phyloP scores from a whole-genome alignment of 2,797 vertebrate genomes.

The Fistularia tabacaria region DNA sequence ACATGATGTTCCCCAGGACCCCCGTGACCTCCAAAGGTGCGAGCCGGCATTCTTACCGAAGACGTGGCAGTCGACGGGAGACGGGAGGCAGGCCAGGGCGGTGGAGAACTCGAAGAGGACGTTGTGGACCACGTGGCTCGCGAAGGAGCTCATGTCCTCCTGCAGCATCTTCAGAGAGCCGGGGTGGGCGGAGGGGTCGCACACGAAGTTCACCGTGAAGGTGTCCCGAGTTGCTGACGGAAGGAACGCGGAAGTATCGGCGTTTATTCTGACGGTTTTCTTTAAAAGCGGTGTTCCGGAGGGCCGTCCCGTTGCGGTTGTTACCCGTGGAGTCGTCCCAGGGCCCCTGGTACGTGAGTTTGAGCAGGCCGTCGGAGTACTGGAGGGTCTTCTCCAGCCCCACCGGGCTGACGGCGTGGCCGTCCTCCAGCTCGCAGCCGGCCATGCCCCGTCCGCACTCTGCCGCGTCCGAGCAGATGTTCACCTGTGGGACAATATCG shows the following conservation, averaged over 20 bases:
- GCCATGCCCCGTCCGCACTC: constrained; percentile 70
- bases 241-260: neutral
- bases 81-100: constrained; percentile 83
- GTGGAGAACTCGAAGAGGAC: constrained; percentile 89
- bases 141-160: constrained; percentile 75
- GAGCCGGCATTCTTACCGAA: constrained; percentile 68
- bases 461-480: constrained; percentile 78
- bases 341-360: constrained; percentile 82
- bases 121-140: constrained; percentile 62
- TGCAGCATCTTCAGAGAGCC: constrained; percentile 73
- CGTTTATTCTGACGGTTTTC: no score
- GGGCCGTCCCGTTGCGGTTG: no score
- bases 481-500: constrained; percentile 70
- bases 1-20: no score
- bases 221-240: constrained; percentile 73
- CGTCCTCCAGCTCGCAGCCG: constrained; percentile 80
- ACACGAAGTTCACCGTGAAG: constrained; percentile 86
- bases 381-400: constrained; percentile 78
- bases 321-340: constrained; percentile 57
- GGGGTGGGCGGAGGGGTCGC: constrained; percentile 74
- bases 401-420: constrained; percentile 62
- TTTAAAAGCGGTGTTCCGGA: no score
- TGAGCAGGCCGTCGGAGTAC: constrained; percentile 83
- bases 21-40: neutral
- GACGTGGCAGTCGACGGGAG: constrained; percentile 86